Percentiles rank a stretch among this genome's conserved stretches.
Conservation (phyloP, 2,888 invertebrate species). For the Hydropsyche betteni region DNA sequence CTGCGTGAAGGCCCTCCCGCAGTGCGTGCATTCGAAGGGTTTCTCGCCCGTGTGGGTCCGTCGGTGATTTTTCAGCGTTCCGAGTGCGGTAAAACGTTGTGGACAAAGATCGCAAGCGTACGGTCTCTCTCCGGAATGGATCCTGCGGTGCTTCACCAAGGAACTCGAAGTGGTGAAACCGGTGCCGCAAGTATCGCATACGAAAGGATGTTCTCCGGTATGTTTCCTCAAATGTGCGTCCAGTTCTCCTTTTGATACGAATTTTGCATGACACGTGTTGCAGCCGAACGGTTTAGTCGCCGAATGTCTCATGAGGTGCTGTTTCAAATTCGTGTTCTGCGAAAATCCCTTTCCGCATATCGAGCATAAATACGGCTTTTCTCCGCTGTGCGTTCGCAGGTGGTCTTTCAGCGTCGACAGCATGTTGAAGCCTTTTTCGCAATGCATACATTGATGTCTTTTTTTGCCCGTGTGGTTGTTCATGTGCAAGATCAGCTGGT, state of each 20-base stretch:
- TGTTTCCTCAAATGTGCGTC: slow-evolving; percentile 59
- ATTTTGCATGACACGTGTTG: slow-evolving; percentile 56
- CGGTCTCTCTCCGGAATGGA: slow-evolving; percentile 60
- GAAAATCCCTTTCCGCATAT: slow-evolving; percentile 59
- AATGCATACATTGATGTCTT: slow-evolving; percentile 57
- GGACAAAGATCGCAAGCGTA: slow-evolving; percentile 60
- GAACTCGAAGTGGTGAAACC: slow-evolving; percentile 60
- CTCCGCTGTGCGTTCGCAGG: slow-evolving; percentile 59
- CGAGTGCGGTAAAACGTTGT: slow-evolving; percentile 58
- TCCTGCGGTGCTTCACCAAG: slow-evolving; percentile 59
- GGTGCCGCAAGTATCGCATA: slow-evolving; percentile 57
- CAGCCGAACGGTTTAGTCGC: slow-evolving; percentile 60
- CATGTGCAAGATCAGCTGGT: slow-evolving; percentile 51
- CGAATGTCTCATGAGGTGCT: slow-evolving; percentile 59
- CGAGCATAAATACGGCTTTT: slow-evolving; percentile 58
- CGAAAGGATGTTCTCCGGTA: slow-evolving; percentile 59
- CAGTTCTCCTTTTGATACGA: slow-evolving; percentile 59
- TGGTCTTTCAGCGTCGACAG: slow-evolving; percentile 60
- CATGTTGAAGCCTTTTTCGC: slow-evolving; percentile 58
- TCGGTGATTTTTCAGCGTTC: slow-evolving; percentile 60
- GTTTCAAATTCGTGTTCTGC: slow-evolving; percentile 60
- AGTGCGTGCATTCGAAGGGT: slow-evolving; percentile 57
- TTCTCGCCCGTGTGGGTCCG: slow-evolving; percentile 60
- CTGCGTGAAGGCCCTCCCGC: slow-evolving; percentile 58
- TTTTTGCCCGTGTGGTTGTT: slow-evolving; percentile 55